phyloP scores from a whole-genome alignment of 2,797 vertebrate species.

The Poeciliopsis presidionis region DNA sequence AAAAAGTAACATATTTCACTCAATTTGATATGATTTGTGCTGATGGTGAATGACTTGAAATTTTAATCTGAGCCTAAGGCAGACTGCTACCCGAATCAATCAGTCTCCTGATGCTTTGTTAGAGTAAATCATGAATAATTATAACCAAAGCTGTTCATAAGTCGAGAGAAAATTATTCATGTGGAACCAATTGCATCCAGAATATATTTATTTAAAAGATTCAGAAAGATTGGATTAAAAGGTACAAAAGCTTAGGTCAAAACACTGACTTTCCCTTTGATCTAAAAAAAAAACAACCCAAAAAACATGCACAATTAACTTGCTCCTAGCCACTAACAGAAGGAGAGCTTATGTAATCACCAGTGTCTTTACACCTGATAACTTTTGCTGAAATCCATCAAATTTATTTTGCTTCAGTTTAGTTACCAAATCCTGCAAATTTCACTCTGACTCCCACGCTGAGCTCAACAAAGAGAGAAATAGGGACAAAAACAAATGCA shows the following conservation, averaged over 20 bases:
- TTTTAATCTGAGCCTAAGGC: slow-evolving; percentile 45
- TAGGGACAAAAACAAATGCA: slow-evolving; percentile 3
- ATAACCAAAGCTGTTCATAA: slow-evolving; percentile 35
- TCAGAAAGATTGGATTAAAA: slow-evolving; percentile 1
- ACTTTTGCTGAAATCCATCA: slow-evolving; percentile 27
- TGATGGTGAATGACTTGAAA: slow-evolving; percentile 44
- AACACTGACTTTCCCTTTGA: neutral
- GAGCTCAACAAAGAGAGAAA: slow-evolving; percentile 41
- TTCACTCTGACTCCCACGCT: slow-evolving; percentile 41
- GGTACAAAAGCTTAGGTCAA: neutral
- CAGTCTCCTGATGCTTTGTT: slow-evolving; percentile 31
- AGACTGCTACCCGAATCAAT: slow-evolving; percentile 50
- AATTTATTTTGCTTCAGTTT: neutral
- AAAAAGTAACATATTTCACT: slow-evolving; percentile 17
- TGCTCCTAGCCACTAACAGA: slow-evolving; percentile 50
- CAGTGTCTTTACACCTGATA: slow-evolving; percentile 45
- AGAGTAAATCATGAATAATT: slow-evolving; percentile 45
- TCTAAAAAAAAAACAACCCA: neutral
- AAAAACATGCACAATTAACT: slow-evolving; percentile 19
- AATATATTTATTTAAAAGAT: slow-evolving; percentile 3
- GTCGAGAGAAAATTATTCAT: slow-evolving; percentile 33
- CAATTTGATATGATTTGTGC: slow-evolving; percentile 29
- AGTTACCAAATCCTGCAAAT: slow-evolving; percentile 6
- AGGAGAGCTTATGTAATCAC: slow-evolving; percentile 50
- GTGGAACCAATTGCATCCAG: slow-evolving; percentile 21